Percentiles rank a stretch among this genome's conserved stretches.
phyloP scores from a whole-genome alignment of 1,140 invertebrate species.

The Paraescarpia echinospica region DNA sequence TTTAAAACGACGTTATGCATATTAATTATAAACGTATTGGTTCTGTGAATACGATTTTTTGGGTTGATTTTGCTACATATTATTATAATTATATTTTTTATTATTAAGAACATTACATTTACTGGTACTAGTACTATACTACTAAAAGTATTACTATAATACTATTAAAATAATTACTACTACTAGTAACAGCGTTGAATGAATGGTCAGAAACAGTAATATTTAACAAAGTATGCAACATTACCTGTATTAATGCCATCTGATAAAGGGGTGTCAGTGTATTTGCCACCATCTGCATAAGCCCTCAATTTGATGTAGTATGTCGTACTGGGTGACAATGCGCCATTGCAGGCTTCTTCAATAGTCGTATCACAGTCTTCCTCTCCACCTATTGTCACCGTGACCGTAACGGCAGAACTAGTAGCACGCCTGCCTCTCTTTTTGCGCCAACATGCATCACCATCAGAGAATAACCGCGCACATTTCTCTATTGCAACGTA shows the following conservation, averaged over 20 bases:
- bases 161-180: too few relatives aligned
- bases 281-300: not conserved
- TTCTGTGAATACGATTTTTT: too few relatives aligned
- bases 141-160: too few relatives aligned
- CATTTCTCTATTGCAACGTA: not conserved
- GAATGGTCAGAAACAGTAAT: too few relatives aligned
- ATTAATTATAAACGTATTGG: too few relatives aligned
- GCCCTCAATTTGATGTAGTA: conserved; percentile 11
- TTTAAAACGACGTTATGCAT: too few relatives aligned
- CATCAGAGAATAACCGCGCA: not conserved
- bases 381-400: not conserved
- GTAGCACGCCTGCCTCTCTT: not conserved
- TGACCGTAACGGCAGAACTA: not conserved
- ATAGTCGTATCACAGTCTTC: not conserved
- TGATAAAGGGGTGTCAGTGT: not conserved
- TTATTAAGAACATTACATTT: too few relatives aligned
- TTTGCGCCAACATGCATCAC: not conserved
- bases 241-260: not conserved
- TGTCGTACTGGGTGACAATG: not conserved
- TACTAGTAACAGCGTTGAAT: too few relatives aligned
- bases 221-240: too few relatives aligned
- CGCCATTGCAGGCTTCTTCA: not conserved
- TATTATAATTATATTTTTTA: too few relatives aligned
- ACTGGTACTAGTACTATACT: too few relatives aligned
- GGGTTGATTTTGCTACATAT: too few relatives aligned